Evolutionary conservation across 2,113 vertebrate genomes (phyloP), one percentile per base, ranked within the genome.

Genomic region (Hypomesus transpacificus): DNA sequence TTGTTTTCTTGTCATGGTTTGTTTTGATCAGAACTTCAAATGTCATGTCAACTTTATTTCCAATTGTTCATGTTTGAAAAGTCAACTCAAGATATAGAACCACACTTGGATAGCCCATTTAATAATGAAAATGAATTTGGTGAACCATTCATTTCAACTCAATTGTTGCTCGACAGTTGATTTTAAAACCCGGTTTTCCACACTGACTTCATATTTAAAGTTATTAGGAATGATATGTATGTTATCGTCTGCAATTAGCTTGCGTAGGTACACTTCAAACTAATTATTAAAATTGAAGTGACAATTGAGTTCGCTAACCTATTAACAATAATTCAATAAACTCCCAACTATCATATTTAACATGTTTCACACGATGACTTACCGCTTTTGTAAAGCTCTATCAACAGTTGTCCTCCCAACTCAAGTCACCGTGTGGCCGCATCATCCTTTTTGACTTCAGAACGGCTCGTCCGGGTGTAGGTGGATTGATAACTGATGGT

Each of bases 1-100:
- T 65, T 73, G 87, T 88, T 89, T 31, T 70, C 76, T 64, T 66
- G 70, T 64, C 76, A 61, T 21, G 39, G 26, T 65, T 65, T 9
- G n/a, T 76, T 67, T 14, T 72, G 62, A 82, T 72, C 67, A 50
- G 31, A 68, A 46, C 39, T 46, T 26, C 79, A 75, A 74, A 26
- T 1, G 74, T 68, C 75, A 69, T 26, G 3, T 26, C n/a, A 54
- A 4, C 50, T 67, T 51, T 39, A 16, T 2, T 21, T 13, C n/a
- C 9, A 18, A 68, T 26, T 66, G 20, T 4, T 65, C 20, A n/a
- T 65, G 20, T 8, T 65, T 65, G n/a, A 39, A 7, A 31, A 46
- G 8, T 65, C 3, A 61, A 61, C 59, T 22, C 21, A 61, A 46
- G 7, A 26, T 61, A 61, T 24, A 0, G 0, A 61, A 24, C 21